Evolutionary conservation across 2,113 vertebrate species (phyloP).

Genomic region (Xiphias gladius): DNA sequence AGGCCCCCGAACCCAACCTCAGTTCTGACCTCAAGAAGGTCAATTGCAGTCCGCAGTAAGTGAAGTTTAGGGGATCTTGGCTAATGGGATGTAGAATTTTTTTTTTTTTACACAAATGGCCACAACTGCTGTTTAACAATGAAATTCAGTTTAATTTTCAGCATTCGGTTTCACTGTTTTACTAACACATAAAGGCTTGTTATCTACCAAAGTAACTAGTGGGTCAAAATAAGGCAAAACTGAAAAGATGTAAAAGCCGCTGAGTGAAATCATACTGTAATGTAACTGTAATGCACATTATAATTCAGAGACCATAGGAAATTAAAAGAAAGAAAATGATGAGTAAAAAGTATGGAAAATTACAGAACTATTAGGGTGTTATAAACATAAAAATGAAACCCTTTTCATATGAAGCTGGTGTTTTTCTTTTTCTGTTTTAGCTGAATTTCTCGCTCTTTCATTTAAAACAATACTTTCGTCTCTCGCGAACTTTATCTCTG

Average conservation of each 20-base stretch:
- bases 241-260: no score
- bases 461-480: not conserved
- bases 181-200: no score
- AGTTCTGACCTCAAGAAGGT: conserved; percentile 92
- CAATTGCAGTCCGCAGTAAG: conserved; percentile 98
- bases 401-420: not conserved
- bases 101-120: no score
- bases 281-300: no score
- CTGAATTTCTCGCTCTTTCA: not conserved
- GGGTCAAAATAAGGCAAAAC: no score
- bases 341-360: not conserved
- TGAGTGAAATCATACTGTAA: no score
- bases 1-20: conserved; percentile 92
- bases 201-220: no score
- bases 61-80: not conserved
- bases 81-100: no score
- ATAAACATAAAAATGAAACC: not conserved
- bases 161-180: no score
- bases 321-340: not conserved
- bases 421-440: not conserved
- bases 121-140: not conserved
- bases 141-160: no score
- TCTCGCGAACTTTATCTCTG: not conserved
- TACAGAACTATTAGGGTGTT: no score
- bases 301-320: no score